phyloP scores from a whole-genome alignment of 2,797 vertebrate genomes.

The Pelochelys cantorii region DNA sequence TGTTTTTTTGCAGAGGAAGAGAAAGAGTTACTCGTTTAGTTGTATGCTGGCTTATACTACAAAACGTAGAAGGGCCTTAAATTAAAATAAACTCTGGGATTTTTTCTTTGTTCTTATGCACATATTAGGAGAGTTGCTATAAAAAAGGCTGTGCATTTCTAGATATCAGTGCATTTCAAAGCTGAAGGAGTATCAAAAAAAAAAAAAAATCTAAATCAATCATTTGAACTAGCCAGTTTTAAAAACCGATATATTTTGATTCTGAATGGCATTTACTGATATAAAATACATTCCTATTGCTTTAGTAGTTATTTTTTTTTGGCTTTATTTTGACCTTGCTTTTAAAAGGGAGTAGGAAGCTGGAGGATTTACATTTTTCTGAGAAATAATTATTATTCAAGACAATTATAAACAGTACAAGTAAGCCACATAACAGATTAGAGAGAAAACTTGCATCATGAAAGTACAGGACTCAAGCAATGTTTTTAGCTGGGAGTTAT shows the following conservation, averaged over 20 bases:
- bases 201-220: neutral
- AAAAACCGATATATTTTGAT: conserved; percentile 4
- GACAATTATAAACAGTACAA: neutral
- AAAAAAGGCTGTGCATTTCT: conserved; percentile 9
- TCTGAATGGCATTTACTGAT: neutral
- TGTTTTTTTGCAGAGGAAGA: neutral
- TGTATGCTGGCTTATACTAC: neutral
- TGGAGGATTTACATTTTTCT: neutral
- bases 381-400: neutral
- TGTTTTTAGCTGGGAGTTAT: neutral
- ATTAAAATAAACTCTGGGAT: neutral
- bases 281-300: neutral
- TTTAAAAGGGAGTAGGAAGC: neutral
- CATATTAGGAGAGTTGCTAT: neutral
- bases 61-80: neutral
- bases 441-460: neutral
- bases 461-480: neutral
- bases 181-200: neutral
- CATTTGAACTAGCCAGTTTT: neutral
- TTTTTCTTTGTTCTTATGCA: neutral
- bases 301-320: neutral
- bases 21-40: neutral
- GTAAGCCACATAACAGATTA: neutral
- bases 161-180: conserved; percentile 12
- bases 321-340: neutral